phyloP scores from a whole-genome alignment of 2,113 vertebrate species.

The Tragulus kanchil region DNA sequence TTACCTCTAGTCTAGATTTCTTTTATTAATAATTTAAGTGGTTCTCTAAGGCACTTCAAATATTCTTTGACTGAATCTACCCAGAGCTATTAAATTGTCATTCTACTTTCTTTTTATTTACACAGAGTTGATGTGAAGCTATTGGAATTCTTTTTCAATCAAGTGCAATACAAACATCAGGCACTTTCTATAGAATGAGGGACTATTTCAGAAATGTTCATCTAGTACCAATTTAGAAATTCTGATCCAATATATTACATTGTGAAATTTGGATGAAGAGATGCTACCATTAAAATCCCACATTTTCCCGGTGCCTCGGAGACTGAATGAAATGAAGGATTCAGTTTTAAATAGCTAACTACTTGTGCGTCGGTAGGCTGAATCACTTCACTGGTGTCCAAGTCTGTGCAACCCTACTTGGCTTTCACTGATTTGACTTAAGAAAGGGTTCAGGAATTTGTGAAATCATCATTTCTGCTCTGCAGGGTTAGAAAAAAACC shows the following conservation, averaged over 20 bases:
- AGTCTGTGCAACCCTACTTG: not conserved
- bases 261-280: not conserved
- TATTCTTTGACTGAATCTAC: constrained; percentile 20
- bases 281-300: not conserved
- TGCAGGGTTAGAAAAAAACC: not conserved
- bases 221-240: not conserved
- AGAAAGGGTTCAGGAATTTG: not conserved
- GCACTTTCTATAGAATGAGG: not conserved
- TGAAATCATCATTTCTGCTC: constrained; percentile 4
- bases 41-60: not conserved
- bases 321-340: not conserved
- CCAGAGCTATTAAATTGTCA: constrained; percentile 51
- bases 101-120: constrained; percentile 56
- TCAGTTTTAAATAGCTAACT: not conserved
- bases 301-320: not conserved
- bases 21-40: constrained; percentile 63
- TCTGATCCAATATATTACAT: not conserved
- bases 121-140: not conserved
- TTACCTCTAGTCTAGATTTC: not conserved
- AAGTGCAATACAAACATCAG: not conserved
- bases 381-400: too few species aligned
- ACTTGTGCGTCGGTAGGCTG: too few species aligned
- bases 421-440: not conserved
- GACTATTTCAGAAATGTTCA: constrained; percentile 14
- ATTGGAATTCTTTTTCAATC: not conserved